Percentiles rank a stretch among this genome's conserved stretches.
phyloP scores from a whole-genome alignment of 92 coral and sea anemone genomes.

The Anthopleura xanthogrammica region DNA sequence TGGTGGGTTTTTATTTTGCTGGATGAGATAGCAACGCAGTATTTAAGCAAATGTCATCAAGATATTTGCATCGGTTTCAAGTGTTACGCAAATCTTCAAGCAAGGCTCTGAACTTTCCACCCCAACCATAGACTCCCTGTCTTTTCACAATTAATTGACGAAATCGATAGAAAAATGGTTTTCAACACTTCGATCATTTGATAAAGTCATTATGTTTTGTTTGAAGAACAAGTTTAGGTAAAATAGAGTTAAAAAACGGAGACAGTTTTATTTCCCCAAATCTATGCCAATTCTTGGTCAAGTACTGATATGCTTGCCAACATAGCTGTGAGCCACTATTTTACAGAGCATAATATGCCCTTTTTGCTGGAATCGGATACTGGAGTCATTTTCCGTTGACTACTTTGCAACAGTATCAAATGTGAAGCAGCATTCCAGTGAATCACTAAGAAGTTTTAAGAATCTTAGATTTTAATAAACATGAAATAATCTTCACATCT shows the following conservation, averaged over 20 bases:
- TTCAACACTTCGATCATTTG: background rate
- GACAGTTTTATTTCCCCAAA: too few relatives aligned
- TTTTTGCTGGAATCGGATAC: too few relatives aligned
- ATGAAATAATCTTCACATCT: too few relatives aligned
- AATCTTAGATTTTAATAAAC: too few relatives aligned
- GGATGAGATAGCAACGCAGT: background rate
- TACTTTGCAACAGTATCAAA: too few relatives aligned
- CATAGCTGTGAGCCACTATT: too few relatives aligned
- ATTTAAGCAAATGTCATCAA: background rate
- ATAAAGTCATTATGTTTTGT: background rate
- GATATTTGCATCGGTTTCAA: background rate
- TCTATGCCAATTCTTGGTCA: too few relatives aligned
- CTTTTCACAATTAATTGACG: background rate
- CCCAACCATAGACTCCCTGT: background rate
- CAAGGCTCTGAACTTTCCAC: slow-evolving; percentile 8
- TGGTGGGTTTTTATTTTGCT: background rate
- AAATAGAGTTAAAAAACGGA: background rate
- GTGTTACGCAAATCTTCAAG: slow-evolving; percentile 4
- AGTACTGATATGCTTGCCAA: too few relatives aligned
- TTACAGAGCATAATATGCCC: too few relatives aligned
- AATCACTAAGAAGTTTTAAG: too few relatives aligned
- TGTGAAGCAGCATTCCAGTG: too few relatives aligned
- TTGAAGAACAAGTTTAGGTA: background rate
- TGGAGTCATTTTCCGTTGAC: too few relatives aligned
- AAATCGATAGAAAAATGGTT: background rate